Conservation (phyloP, 1,140 invertebrate genomes). For the Cotesia typhae region DNA sequence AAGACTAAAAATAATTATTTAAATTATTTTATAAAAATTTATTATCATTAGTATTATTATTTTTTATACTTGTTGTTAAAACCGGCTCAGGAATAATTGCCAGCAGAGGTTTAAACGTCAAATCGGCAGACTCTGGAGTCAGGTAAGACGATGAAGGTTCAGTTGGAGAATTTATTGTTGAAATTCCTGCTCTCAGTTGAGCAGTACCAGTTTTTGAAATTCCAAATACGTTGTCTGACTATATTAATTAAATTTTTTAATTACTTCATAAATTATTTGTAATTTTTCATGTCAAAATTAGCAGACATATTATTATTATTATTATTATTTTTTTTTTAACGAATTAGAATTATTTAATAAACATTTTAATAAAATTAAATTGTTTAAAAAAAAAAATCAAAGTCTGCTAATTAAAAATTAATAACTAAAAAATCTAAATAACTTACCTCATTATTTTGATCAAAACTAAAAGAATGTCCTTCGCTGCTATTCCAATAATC, state of each 20-base stretch:
- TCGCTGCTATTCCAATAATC: slow-evolving; percentile 45
- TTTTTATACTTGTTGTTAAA: slow-evolving; percentile 53
- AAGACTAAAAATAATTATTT: slow-evolving; percentile 48
- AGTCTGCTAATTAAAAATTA: too few relatives aligned
- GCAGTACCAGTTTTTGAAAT: slow-evolving; percentile 48
- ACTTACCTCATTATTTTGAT: slow-evolving; percentile 42
- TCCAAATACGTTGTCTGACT: slow-evolving; percentile 46
- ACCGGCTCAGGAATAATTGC: slow-evolving; percentile 60
- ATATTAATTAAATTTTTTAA: not conserved
- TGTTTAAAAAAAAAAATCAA: too few relatives aligned
- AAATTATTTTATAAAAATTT: not conserved
- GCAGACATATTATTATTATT: not conserved
- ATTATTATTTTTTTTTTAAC: not conserved
- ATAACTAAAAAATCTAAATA: not conserved
- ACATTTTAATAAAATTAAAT: too few relatives aligned
- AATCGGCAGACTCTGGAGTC: slow-evolving; percentile 47
- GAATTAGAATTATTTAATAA: not conserved
- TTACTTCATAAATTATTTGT: too few relatives aligned
- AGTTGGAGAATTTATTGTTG: slow-evolving; percentile 48
- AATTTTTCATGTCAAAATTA: too few relatives aligned
- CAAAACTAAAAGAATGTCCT: slow-evolving; percentile 41
- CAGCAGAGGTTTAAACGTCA: slow-evolving; percentile 55
- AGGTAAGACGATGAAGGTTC: slow-evolving; percentile 41
- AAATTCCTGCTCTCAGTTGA: slow-evolving; percentile 51
- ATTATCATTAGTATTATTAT: slow-evolving; percentile 6